Conservation (phyloP, 2,113 vertebrate genomes). For the Pygoscelis antarcticus region DNA sequence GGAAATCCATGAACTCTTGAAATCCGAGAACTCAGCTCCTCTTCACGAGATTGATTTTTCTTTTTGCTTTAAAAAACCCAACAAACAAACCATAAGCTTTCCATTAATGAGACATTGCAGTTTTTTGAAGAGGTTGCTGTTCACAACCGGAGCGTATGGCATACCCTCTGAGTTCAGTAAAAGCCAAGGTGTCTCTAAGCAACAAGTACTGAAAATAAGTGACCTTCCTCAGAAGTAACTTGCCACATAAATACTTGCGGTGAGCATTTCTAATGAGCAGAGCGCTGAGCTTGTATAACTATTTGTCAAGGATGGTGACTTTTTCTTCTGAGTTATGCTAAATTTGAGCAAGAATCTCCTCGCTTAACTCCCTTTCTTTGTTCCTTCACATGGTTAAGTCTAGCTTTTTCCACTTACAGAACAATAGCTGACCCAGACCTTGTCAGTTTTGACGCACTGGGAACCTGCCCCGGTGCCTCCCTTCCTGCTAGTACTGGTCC, state of each 20-base stretch:
- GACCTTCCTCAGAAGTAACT: background rate
- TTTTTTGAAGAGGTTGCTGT: background rate
- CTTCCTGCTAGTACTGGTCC: background rate
- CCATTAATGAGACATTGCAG: background rate
- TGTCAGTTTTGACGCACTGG: background rate
- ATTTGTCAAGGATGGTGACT: background rate
- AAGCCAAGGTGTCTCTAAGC: background rate
- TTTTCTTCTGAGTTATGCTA: background rate
- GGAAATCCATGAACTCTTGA: background rate
- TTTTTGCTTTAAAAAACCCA: background rate
- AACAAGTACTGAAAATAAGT: background rate
- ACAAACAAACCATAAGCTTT: background rate
- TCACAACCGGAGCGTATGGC: rapidly evolving
- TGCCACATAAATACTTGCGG: background rate
- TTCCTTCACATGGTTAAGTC: background rate
- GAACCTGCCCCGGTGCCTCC: background rate
- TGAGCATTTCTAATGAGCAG: background rate
- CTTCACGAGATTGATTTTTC: background rate
- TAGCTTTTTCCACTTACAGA: background rate
- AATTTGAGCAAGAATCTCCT: background rate
- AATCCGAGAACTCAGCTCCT: background rate
- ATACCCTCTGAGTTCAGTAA: background rate
- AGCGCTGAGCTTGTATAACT: too few relatives aligned
- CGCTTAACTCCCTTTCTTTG: background rate
- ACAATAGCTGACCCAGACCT: background rate